Base-by-base conservation (phyloP, 2,113 vertebrate species). In the Myrmecobius fasciatus region DNA sequence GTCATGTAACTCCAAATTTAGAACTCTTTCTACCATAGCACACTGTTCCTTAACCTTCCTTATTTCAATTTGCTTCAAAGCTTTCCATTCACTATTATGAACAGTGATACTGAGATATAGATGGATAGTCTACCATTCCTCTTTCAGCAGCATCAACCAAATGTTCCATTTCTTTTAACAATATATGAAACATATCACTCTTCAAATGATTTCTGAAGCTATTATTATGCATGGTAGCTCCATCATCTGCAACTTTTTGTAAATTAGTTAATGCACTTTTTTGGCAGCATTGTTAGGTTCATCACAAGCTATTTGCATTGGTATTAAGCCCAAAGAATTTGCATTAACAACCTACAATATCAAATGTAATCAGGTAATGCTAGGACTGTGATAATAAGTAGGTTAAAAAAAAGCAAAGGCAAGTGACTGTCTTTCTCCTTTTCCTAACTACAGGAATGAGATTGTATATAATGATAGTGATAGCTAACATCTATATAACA, bases 251-350 rank as follows among this genome's bases (percentile, higher is more conserved):
- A 98, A 97, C 96, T 93, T 93, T 95, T 53, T 95, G 92, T 97
- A 97, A 98, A 98, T 98, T 94, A 91, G 52, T 94, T 96, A 96
- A 97, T 96, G 95, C 96, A 97, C 31, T 96, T 96, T 96, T 96
- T 96, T 98, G 98, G 97, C 98, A 97, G 94, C 94, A 88, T 60
- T 97, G 88, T 97, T 54, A 96, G 95, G 95, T 95, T 0, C 95
- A 67, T 83, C 91, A 48, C 93, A 89, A 95, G 94, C 94, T 97
- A 49, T 97, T 95, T 97, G 92, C 95, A 97, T 96, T 49, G 0
- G 95, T 96, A 95, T 95, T 96, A 96, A 96, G 53, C 31, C 90
- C 93, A 95, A 95, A 89, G 90, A 96, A 97, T 96, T 95, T 96
- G 95, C 95, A 95, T 97, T 96, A 97, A 94, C 94, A 96, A 94